phyloP scores from a whole-genome alignment of 2,888 invertebrate species.

The Synergus laeviventris region DNA sequence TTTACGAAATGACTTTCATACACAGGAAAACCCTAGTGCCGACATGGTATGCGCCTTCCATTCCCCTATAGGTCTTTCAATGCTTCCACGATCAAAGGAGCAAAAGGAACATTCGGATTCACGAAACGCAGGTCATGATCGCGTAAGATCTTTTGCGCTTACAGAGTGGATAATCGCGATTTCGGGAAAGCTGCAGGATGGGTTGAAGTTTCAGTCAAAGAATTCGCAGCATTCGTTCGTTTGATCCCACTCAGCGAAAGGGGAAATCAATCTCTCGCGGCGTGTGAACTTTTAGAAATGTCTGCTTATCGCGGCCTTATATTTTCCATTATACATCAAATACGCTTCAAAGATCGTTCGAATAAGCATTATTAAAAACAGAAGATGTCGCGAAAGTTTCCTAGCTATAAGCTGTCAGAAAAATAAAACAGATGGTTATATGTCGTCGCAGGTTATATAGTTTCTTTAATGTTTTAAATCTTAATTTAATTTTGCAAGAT shows the following conservation, averaged over 20 bases:
- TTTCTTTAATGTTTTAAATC: no score
- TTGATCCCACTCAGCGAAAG: background rate
- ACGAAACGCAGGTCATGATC: constrained; percentile 42
- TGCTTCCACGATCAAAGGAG: constrained; percentile 7
- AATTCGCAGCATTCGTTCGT: background rate
- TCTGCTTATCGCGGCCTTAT: background rate
- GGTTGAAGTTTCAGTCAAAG: background rate
- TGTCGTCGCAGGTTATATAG: no score
- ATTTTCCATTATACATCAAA: background rate
- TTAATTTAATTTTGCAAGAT: no score
- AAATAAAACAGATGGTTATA: background rate
- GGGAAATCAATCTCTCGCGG: constrained; percentile 6
- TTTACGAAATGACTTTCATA: constrained; percentile 4
- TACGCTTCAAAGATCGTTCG: background rate
- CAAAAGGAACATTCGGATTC: constrained; percentile 45
- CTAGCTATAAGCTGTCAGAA: background rate
- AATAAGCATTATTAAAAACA: background rate
- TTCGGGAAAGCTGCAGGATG: background rate
- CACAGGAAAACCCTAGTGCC: background rate
- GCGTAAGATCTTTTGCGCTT: constrained; percentile 48
- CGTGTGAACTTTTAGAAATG: background rate
- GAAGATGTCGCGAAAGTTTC: background rate
- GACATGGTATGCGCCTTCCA: background rate
- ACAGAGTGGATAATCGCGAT: background rate
- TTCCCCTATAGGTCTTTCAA: background rate